Evolutionary conservation across 2,797 vertebrate genomes (phyloP).

Genomic region (Delichon dasypus): DNA sequence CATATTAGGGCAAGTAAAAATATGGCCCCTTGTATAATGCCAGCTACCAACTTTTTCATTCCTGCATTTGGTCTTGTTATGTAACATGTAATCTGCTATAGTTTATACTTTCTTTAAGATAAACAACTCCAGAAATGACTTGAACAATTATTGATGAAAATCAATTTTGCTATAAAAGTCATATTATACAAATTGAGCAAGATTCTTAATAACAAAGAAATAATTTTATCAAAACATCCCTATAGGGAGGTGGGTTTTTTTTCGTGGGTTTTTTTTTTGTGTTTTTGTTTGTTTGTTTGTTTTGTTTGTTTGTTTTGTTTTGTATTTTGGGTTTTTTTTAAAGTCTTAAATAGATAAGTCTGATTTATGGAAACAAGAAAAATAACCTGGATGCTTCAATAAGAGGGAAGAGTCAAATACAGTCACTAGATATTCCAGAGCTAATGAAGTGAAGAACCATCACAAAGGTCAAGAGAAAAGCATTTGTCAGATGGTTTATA

Average conservation of each 20-base stretch:
- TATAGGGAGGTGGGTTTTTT: neutral
- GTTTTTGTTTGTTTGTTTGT: no score
- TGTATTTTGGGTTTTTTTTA: neutral
- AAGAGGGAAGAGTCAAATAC: neutral
- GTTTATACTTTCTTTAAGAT: neutral
- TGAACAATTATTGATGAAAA: neutral
- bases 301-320: neutral
- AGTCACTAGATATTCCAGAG: neutral
- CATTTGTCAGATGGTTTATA: neutral
- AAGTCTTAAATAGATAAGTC: neutral
- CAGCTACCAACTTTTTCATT: neutral
- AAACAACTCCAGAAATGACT: neutral
- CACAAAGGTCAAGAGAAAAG: neutral
- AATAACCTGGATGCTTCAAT: neutral
- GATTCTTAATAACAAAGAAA: neutral
- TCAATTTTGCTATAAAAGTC: neutral
- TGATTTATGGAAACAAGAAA: neutral
- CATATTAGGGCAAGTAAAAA: neutral
- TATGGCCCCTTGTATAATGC: neutral
- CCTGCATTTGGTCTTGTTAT: neutral
- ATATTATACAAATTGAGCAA: neutral
- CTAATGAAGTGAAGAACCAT: neutral
- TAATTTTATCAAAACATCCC: neutral
- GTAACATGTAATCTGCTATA: neutral
- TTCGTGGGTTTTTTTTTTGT: neutral